Conservation (phyloP, 2,888 invertebrate genomes). For the Protophormia terraenovae region DNA sequence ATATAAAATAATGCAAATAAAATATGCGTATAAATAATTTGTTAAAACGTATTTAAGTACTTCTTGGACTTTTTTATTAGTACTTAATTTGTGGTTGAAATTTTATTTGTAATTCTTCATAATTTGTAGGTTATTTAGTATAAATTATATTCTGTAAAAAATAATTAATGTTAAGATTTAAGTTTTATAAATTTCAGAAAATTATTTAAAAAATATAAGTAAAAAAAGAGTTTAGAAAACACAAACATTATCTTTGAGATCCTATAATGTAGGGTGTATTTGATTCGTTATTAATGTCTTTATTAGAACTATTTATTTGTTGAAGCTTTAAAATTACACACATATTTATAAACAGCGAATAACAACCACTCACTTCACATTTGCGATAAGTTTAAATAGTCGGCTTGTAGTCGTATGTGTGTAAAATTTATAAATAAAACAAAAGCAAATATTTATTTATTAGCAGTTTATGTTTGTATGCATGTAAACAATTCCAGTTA, state of each 20-base stretch:
- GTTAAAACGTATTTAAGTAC: no score
- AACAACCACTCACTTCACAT: not conserved
- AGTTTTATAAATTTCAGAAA: no score
- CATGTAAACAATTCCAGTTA: not conserved
- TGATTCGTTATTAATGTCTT: not conserved
- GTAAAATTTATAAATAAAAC: conserved; percentile 12
- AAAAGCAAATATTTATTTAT: conserved; percentile 12
- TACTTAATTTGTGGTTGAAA: no score
- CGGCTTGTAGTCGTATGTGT: not conserved
- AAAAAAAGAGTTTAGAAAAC: no score
- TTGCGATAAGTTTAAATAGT: not conserved
- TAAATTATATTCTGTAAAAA: no score
- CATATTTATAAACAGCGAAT: not conserved
- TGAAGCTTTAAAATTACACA: not conserved
- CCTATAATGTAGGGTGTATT: not conserved
- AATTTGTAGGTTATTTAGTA: no score
- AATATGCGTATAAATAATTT: no score
- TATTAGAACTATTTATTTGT: not conserved
- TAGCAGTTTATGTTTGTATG: not conserved
- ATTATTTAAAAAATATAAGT: no score
- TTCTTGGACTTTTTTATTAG: no score
- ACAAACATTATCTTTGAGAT: not conserved
- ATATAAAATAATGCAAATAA: not conserved
- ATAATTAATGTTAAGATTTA: no score
- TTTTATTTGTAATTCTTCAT: no score